Evolutionary conservation across 64 coral and sea anemone species (phyloP), one percentile per base, ranked within the genome.

Genomic region (Exaiptasia diaphana): DNA sequence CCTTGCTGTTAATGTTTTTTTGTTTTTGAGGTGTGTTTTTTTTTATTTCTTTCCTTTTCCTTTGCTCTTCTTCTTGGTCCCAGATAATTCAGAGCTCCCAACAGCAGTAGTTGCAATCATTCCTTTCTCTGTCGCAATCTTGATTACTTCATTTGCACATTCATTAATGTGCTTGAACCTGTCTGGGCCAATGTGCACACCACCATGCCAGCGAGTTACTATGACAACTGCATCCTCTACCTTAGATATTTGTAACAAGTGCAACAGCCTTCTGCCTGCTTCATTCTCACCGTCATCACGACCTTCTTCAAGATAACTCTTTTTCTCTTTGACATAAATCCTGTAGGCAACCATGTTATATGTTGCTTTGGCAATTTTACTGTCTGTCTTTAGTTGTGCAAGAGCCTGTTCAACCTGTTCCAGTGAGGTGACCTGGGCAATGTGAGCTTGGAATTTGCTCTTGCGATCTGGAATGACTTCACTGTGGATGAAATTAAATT

Each of bases 111-210:
- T n/a, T n/a, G n/a, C n/a, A n/a, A n/a, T n/a, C n/a, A n/a, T n/a
- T n/a, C n/a, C n/a, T n/a, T n/a, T n/a, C n/a, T n/a, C n/a, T n/a
- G n/a, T n/a, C n/a, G n/a, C n/a, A n/a, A n/a, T n/a, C n/a, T n/a
- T n/a, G n/a, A n/a, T n/a, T n/a, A n/a, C n/a, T n/a, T 85, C 84
- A 38, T 90, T 64, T 30, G 95, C 95, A 59, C 95, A 89, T 50
- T 99, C 93, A 74, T 99, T 99, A 42, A 89, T 89, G 77, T 99
- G 90, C 77, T 99, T 99, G 54, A 99, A 99, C 54, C 95, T 77
- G 68, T 99, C 95, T 53, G 90, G 85, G 1, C 95, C 95, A 26
- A 99, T 41, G 4, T 92, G 76, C 21, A 89, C 93, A 40, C 95
- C 95, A 3, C 95, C 95, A 81, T 99, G 91, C 95, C 95, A 99